phyloP scores from a whole-genome alignment of 2,888 invertebrate genomes.

The Campopleginae sp. region DNA sequence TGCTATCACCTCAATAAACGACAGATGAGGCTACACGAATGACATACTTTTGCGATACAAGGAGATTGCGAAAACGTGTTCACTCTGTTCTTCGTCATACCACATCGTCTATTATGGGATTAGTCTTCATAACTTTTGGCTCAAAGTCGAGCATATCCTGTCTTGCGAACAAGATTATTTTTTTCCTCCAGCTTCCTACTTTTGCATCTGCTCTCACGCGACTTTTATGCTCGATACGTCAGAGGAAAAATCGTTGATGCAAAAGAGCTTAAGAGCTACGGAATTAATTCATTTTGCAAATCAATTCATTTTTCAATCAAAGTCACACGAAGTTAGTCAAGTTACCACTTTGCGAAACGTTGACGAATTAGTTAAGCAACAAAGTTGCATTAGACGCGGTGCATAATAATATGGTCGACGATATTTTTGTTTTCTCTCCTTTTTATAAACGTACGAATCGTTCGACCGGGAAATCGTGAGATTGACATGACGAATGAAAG shows the following conservation, averaged over 20 bases:
- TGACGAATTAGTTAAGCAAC: background rate
- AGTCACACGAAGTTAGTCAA: background rate
- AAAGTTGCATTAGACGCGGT: background rate
- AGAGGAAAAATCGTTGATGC: too few species aligned
- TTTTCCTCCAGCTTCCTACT: conserved; percentile 2
- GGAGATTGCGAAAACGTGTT: conserved; percentile 28
- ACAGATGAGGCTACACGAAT: conserved; percentile 5
- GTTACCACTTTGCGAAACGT: background rate
- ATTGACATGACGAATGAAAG: background rate
- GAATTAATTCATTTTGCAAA: background rate
- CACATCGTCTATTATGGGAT: conserved; percentile 28
- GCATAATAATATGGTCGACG: background rate
- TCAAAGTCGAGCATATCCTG: conserved; percentile 12
- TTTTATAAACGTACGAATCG: background rate
- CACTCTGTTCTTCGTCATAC: conserved; percentile 9
- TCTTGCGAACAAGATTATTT: conserved; percentile 40
- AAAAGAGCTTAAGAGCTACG: background rate
- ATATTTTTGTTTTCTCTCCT: background rate
- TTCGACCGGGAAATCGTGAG: background rate
- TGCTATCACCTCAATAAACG: background rate
- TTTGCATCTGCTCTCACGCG: background rate
- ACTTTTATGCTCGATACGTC: background rate
- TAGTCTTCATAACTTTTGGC: conserved; percentile 18
- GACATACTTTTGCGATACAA: conserved; percentile 12
- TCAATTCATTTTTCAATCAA: background rate